Evolutionary conservation across 2,113 vertebrate genomes (phyloP).

Genomic region (Microcebus lehilahytsara): DNA sequence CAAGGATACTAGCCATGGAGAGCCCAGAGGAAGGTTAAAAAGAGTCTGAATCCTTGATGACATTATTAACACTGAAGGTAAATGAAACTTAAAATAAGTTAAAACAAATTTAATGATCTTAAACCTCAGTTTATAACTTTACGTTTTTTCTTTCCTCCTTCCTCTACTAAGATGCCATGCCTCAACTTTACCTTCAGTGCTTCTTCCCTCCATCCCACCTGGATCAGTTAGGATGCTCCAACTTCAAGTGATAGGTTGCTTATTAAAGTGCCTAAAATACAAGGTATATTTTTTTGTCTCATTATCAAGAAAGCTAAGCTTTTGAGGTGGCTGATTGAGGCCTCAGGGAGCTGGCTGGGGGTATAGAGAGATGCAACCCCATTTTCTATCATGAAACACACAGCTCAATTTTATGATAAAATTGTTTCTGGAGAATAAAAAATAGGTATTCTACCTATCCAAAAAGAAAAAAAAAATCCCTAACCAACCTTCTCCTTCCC

Average conservation of each 20-base stretch:
- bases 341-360: background rate
- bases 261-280: background rate
- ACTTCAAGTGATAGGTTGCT: background rate
- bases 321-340: background rate
- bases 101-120: background rate
- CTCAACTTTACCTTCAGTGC: background rate
- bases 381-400: background rate
- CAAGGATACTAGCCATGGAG: background rate
- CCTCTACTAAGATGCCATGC: background rate
- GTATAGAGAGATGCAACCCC: background rate
- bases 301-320: background rate
- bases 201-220: background rate
- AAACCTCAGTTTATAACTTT: background rate
- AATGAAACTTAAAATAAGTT: background rate
- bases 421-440: background rate
- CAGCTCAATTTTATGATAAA: background rate
- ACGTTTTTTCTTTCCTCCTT: background rate
- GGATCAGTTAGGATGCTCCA: background rate
- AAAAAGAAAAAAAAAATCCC: background rate
- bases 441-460: background rate
- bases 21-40: background rate
- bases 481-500: background rate
- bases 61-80: background rate
- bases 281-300: background rate
- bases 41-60: background rate